These are phyloP conservation scores for Sebastes jordani DNA, from an alignment of 2,797 vertebrate genomes.

Conservation along the genomic window DNA sequence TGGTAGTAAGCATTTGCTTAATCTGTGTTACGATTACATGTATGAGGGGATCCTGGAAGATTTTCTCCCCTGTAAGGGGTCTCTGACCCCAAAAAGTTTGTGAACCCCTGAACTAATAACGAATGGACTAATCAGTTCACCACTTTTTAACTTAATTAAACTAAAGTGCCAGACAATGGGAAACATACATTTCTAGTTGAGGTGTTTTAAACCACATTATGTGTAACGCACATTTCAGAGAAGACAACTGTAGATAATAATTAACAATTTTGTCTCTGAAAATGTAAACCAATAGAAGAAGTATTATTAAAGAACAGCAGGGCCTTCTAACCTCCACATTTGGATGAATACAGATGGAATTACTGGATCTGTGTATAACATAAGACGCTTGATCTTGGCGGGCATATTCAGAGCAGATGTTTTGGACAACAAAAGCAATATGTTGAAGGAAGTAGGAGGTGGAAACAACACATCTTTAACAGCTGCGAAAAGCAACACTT, in stretches of 20 bases:
- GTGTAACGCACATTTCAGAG: neutral
- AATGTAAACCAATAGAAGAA: neutral
- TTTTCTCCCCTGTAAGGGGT: too few species aligned
- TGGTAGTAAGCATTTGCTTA: too few species aligned
- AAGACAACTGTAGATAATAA: neutral
- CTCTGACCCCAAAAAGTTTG: too few species aligned
- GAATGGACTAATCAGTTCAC: neutral
- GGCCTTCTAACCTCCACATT: neutral
- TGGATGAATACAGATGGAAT: constrained; percentile 5
- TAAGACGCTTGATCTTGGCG: neutral
- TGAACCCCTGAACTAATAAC: too few species aligned
- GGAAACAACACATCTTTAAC: constrained; percentile 3
- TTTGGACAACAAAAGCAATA: constrained; percentile 31
- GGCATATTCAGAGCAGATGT: constrained; percentile 39
- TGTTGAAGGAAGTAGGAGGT: constrained; percentile 23
- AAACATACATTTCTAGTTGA: neutral
- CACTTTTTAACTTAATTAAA: neutral
- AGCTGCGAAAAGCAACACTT: constrained; percentile 17
- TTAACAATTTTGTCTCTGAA: neutral
- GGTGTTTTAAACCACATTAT: neutral
- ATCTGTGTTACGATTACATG: too few species aligned
- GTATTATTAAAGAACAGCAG: neutral
- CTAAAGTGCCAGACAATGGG: neutral
- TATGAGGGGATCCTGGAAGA: too few species aligned
- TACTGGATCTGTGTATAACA: neutral